Evolutionary conservation across 2,888 invertebrate species (phyloP), one percentile per base, ranked within the genome.

Genomic region (Dascillus cervinus): DNA sequence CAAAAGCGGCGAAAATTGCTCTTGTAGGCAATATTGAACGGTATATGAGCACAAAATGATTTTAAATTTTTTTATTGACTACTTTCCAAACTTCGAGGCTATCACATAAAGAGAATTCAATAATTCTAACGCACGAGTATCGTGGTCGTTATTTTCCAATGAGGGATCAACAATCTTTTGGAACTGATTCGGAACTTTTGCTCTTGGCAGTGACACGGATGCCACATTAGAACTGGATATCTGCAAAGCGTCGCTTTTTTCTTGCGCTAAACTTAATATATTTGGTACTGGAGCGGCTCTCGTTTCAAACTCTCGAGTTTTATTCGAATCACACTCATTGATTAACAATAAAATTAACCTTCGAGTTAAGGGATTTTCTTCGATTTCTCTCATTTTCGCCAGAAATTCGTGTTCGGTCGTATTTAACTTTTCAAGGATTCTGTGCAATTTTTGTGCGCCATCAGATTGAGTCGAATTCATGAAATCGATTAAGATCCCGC

Each of bases 81-180:
- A 69, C 66, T 71, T 73, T 50, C 85, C 85, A 76, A 86, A 87
- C 66, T 80, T 78, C 11, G 87, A 83, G 33, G 88, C 87, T 58
- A 89, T 78, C 41, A 83, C 78, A 64, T 88, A 89, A 34, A 89
- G 69, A 41, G 88, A 86, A 65, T 84, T 79, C 55, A 89, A 72
- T 47, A 89, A 67, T 64, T 88, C 86, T 50, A 89, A 66, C 8
- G 88, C 88, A 60, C 88, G 72, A 11, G 78, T 77, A 53, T 88
- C 87, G 8, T 87, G 77, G 29, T 72, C 56, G 9, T 61, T 58
- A 22, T 58, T 54, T n/a, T 44, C 48, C 21, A 59, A 44, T 26
- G 32, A 40, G 3, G 53, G 49, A 46, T 59, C 47, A 3, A 56
- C 49, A 20, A 53, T 34, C 13, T 42, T 24, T 12, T 24, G 22